A percentile compares a stretch with the other conserved stretches of the same genome.
These are phyloP conservation scores for Andrena camellia DNA, from an alignment of 2,888 invertebrate species.

Conservation along the genomic window DNA sequence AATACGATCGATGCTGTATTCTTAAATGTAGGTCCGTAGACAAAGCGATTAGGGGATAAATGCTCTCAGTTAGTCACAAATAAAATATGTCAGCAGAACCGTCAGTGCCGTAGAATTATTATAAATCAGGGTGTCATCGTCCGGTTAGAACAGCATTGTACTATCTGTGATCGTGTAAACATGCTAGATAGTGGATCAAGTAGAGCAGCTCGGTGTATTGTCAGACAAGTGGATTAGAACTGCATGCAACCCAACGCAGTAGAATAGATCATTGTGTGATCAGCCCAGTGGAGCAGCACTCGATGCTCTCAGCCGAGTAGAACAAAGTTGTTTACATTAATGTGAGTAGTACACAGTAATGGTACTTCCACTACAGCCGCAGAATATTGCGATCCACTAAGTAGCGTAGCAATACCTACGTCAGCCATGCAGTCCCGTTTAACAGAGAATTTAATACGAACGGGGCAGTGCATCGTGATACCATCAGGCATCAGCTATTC, in stretches of 20 bases:
- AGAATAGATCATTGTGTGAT: not conserved
- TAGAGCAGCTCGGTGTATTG: not conserved
- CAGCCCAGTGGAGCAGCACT: not conserved
- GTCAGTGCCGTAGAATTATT: no score
- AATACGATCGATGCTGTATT: no score
- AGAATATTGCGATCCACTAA: not conserved
- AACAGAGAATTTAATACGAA: not conserved
- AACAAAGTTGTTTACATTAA: constrained; percentile 28
- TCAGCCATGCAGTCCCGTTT: no score
- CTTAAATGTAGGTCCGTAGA: no score
- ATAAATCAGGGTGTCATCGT: not conserved
- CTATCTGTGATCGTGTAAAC: not conserved
- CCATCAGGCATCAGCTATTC: no score
- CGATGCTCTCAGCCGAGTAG: constrained; percentile 12
- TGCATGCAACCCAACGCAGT: not conserved
- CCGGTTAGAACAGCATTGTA: not conserved
- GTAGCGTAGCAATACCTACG: constrained; percentile 11
- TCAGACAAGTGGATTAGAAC: not conserved
- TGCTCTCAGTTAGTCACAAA: no score
- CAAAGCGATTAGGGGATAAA: no score
- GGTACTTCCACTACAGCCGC: not conserved
- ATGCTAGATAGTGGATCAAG: not conserved
- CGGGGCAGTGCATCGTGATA: no score
- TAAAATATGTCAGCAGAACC: no score
- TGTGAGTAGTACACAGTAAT: constrained; percentile 12